phyloP scores from a whole-genome alignment of 2,888 invertebrate species.

The Apodemia mormo region DNA sequence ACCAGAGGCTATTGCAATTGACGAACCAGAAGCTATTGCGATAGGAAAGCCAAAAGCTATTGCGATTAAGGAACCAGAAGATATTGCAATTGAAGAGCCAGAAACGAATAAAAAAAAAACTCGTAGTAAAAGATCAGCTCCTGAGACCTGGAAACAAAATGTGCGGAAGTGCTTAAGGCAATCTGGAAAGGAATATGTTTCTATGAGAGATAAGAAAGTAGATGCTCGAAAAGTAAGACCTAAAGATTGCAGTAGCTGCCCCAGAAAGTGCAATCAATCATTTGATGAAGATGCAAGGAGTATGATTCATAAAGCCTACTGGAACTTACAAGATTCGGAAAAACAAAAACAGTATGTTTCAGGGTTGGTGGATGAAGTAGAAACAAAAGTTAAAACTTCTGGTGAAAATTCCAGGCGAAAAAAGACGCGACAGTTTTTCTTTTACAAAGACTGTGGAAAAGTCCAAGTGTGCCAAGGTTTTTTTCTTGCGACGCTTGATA shows the following conservation, averaged over 20 bases:
- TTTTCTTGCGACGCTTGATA: constrained; percentile 3
- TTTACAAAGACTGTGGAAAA: constrained; percentile 1
- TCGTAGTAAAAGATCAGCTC: constrained; percentile 5
- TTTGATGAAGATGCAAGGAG: constrained; percentile 3
- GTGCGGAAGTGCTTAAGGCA: constrained; percentile 5
- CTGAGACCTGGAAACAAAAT: constrained; percentile 5
- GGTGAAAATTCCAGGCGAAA: constrained; percentile 5
- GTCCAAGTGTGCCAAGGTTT: constrained; percentile 3
- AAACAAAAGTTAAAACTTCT: constrained; percentile 5
- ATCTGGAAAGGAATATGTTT: constrained; percentile 3
- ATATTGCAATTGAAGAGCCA: not conserved
- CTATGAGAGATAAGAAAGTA: constrained; percentile 5
- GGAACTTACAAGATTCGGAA: constrained; percentile 3
- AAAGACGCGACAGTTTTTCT: constrained; percentile 5
- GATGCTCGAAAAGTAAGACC: constrained; percentile 5
- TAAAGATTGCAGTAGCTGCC: constrained; percentile 5
- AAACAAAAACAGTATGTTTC: constrained; percentile 5
- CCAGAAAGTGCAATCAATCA: constrained; percentile 3
- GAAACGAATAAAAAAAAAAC: constrained; percentile 1
- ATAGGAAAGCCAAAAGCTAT: not conserved
- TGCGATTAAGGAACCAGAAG: not conserved
- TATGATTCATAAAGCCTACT: constrained; percentile 5
- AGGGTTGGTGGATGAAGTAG: constrained; percentile 5
- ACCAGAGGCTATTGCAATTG: not conserved
- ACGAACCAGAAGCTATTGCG: not conserved